A percentile compares a stretch with the other conserved stretches of the same genome.
Conservation (phyloP, 2,888 invertebrate species). For the Cylloceria caligata region DNA sequence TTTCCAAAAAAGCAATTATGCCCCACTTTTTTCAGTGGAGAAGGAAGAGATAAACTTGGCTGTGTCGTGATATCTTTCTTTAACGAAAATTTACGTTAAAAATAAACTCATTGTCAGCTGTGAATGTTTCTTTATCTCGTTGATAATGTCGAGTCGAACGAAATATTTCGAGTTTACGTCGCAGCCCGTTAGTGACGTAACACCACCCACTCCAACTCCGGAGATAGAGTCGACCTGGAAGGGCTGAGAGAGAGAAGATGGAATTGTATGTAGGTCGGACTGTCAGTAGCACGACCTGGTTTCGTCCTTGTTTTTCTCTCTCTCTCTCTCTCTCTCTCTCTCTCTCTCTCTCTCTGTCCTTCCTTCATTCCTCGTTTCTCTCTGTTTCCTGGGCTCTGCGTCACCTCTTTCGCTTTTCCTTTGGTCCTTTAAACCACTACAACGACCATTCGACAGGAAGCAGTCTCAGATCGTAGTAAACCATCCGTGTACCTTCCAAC, state of each 20-base stretch:
- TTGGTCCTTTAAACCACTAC: constrained; percentile 34
- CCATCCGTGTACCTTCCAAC: constrained; percentile 42
- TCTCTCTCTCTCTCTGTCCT: not conserved
- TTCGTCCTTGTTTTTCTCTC: constrained; percentile 66
- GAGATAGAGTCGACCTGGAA: constrained; percentile 46
- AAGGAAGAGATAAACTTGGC: constrained; percentile 25
- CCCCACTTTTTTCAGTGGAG: constrained; percentile 1
- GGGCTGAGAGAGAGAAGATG: constrained; percentile 61
- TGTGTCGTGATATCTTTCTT: constrained; percentile 23
- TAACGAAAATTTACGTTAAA: constrained; percentile 11
- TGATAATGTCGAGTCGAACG: constrained; percentile 59
- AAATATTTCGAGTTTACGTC: constrained; percentile 57
- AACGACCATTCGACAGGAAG: constrained; percentile 33
- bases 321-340: constrained; percentile 30
- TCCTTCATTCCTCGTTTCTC: constrained; percentile 13
- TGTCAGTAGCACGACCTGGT: constrained; percentile 81
- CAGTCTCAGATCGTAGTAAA: constrained; percentile 45
- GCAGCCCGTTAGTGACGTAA: constrained; percentile 57
- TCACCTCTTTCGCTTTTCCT: constrained; percentile 32
- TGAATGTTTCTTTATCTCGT: constrained; percentile 41
- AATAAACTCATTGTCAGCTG: constrained; percentile 27
- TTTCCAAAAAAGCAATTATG: too few species aligned
- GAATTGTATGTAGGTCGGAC: constrained; percentile 81
- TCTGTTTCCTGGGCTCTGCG: constrained; percentile 29
- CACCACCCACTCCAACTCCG: not conserved